Conservation (phyloP, 1,140 invertebrate genomes). For the Thalassaphorura encarpata region DNA sequence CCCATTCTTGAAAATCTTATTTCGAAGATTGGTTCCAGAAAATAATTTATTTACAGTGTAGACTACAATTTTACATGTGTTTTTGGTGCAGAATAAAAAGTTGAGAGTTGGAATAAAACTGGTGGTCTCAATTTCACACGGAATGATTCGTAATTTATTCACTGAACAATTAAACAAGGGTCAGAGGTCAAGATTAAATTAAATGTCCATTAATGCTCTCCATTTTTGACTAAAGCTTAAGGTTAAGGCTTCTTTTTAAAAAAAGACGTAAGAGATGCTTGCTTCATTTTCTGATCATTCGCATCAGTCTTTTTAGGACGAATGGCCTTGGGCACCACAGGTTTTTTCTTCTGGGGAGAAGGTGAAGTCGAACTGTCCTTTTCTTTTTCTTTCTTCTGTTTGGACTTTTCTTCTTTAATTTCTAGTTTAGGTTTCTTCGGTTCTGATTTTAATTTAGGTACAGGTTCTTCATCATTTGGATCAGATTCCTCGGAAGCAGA, state of each 20-base stretch:
- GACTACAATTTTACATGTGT: neutral
- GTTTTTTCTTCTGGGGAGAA: slow-evolving; percentile 1
- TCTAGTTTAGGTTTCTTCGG: no score
- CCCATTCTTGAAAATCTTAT: neutral
- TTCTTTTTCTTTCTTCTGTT: neutral
- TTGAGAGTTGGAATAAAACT: slow-evolving; percentile 1
- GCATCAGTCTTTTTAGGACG: neutral
- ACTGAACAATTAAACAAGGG: no score
- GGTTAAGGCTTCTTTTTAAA: slow-evolving; percentile 23
- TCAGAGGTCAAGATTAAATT: no score
- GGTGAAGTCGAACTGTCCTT: no score
- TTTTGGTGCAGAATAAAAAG: no score
- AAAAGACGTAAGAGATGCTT: slow-evolving; percentile 25
- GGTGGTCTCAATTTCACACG: neutral
- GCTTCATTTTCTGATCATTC: slow-evolving; percentile 20
- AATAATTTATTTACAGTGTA: neutral
- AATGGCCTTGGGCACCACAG: neutral
- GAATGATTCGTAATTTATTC: no score
- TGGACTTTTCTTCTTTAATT: neutral
- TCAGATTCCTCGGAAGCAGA: neutral
- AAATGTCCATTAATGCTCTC: no score
- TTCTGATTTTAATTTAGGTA: neutral
- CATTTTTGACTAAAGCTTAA: no score
- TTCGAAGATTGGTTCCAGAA: neutral
- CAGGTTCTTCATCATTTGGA: neutral